phyloP scores from a whole-genome alignment of 2,797 vertebrate genomes.

The Bradypodion ventrale region DNA sequence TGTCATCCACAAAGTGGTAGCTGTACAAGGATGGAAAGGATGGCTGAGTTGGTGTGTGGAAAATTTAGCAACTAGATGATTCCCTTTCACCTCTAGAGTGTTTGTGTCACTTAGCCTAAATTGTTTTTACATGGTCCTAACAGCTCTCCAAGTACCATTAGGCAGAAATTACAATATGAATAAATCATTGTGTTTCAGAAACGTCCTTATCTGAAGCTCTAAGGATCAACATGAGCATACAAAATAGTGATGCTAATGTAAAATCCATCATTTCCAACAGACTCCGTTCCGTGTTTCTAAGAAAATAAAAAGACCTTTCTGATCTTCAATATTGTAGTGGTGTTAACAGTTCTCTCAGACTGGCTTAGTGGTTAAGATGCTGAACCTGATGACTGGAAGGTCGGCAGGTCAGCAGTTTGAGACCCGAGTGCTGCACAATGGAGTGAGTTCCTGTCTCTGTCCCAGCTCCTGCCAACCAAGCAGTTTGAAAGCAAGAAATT shows the following conservation, averaged over 20 bases:
- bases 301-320: background rate
- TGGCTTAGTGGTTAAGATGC: too few relatives aligned
- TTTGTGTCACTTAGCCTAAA: conserved; percentile 3
- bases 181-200: background rate
- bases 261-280: background rate
- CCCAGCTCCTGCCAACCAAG: too few relatives aligned
- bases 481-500: too few relatives aligned
- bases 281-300: background rate
- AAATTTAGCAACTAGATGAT: background rate
- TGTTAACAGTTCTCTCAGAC: background rate
- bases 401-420: too few relatives aligned
- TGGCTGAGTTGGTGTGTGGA: background rate
- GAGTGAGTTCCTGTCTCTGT: too few relatives aligned
- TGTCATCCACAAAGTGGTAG: background rate
- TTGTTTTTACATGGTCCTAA: conserved; percentile 1
- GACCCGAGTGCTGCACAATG: too few relatives aligned
- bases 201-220: background rate
- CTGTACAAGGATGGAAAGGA: background rate
- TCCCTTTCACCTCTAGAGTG: background rate
- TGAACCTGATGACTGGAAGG: too few relatives aligned
- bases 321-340: background rate
- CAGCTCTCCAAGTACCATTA: background rate
- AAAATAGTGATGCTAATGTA: background rate
- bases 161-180: background rate
- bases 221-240: background rate